Percentiles rank a stretch among this genome's conserved stretches.
Conservation (phyloP, 2,113 vertebrate species). For the Odocoileus virginianus region DNA sequence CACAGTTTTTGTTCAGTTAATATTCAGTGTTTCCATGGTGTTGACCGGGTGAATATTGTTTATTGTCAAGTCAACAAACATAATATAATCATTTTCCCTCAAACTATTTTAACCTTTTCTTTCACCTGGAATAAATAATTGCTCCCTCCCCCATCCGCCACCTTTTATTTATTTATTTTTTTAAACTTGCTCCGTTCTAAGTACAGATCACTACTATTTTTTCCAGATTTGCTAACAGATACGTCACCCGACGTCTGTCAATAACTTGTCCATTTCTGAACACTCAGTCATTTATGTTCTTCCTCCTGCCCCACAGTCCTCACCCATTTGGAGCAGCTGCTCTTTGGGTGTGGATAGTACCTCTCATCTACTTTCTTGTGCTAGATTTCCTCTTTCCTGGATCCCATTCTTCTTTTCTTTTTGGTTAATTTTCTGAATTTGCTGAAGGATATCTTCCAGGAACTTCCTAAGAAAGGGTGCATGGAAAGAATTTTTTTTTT, state of each 20-base stretch:
- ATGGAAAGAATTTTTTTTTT: neutral
- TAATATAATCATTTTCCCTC: neutral
- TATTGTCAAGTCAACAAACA: neutral
- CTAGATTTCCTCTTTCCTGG: neutral
- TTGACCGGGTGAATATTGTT: neutral
- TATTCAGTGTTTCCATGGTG: neutral
- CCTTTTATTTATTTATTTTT: neutral
- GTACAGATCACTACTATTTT: neutral
- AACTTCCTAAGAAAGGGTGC: neutral
- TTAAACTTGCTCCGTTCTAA: neutral
- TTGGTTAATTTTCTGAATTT: neutral
- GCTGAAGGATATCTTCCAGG: neutral
- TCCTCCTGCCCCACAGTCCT: neutral
- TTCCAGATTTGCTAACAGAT: neutral
- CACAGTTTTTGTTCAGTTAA: neutral
- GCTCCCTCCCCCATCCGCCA: neutral
- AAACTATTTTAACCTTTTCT: neutral
- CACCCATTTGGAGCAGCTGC: neutral
- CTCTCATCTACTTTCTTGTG: no score
- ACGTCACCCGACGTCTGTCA: neutral
- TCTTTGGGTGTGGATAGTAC: neutral
- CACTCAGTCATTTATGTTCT: neutral
- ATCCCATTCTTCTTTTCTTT: neutral
- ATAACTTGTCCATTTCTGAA: neutral
- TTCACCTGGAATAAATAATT: neutral